Evolutionary conservation across 2,888 invertebrate species (phyloP).

Genomic region (Ophonus ardosiacus): DNA sequence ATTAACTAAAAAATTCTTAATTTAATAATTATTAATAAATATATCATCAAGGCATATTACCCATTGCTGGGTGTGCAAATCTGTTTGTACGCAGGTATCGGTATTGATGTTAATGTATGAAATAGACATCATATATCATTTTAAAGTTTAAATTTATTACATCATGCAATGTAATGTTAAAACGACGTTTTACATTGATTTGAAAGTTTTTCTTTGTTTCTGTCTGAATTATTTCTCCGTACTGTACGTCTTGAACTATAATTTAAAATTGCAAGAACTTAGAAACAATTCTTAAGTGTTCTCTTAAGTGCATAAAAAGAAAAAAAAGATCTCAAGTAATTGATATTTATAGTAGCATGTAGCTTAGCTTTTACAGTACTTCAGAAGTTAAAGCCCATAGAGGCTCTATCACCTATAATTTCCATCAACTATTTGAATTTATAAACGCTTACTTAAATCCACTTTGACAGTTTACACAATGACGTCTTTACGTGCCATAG

Average conservation of each 20-base stretch:
- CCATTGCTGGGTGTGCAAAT: no score
- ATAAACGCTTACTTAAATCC: slow-evolving; percentile 23
- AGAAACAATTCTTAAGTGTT: not conserved
- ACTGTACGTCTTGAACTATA: not conserved
- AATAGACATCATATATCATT: no score
- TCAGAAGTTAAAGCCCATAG: not conserved
- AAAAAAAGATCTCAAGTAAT: slow-evolving; percentile 19
- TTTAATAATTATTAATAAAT: no score
- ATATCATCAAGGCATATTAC: no score
- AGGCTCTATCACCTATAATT: not conserved
- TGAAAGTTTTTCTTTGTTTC: not conserved
- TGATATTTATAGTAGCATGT: slow-evolving; percentile 12
- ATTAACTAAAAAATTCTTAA: no score
- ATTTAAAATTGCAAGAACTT: not conserved
- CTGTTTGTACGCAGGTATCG: no score
- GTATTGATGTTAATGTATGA: no score
- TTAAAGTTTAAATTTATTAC: no score
- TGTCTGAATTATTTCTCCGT: not conserved
- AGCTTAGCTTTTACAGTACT: slow-evolving; percentile 3
- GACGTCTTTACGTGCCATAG: slow-evolving; percentile 29
- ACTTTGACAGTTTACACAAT: slow-evolving; percentile 44
- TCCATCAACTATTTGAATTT: slow-evolving; percentile 20
- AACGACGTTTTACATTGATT: no score
- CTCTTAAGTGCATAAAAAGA: not conserved
- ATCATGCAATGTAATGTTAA: no score